Evolutionary conservation across 2,888 invertebrate genomes (phyloP), one percentile per base, ranked within the genome.

Genomic region (Trichogramma evanescens): DNA sequence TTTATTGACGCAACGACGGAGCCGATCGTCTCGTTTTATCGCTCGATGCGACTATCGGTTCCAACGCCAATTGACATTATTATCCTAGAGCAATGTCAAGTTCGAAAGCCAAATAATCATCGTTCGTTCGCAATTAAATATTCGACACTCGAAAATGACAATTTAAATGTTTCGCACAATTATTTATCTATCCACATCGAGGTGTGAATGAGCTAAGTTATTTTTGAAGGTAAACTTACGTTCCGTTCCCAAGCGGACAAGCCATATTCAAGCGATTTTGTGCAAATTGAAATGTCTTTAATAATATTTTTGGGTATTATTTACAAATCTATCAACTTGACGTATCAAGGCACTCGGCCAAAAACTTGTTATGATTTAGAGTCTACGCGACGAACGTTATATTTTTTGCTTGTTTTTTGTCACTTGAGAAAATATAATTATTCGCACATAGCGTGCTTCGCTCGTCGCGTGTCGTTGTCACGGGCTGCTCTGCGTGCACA

Each of bases 401-500:
- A 43, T 8, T 41, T 54, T 5, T 42, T 43, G 52, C 50, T 40
- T 52, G n/a, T 41, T 26, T n/a, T 40, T 50, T 50, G 39, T 50
- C 41, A 40, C 9, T 5, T 43, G 43, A 4, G 13, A 39, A 49
- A 26, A 49, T 8, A 49, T 49, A 13, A 49, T 49, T 6, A 13
- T 39, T 52, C n/a, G 52, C 26, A 26, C 61, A 46, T 49, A 45
- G 54, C 58, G 50, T 61, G 58, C 59, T 61, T 54, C 63, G 26
- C 26, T 26, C 26, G 26, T 26, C 26, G 26, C 26, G 26, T 26
- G 26, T 26, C 26, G 26, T 26, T 26, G 74, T 46, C 71, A 75
- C 41, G 78, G 79, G 59, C 78, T 26, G 26, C 26, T 26, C 75
- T 65, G 56, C 77, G n/a, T 26, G 48, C 53, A 5, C 7, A 40